Base-by-base conservation (phyloP, 2,797 vertebrate species). In the Chaetodon trifasciatus region DNA sequence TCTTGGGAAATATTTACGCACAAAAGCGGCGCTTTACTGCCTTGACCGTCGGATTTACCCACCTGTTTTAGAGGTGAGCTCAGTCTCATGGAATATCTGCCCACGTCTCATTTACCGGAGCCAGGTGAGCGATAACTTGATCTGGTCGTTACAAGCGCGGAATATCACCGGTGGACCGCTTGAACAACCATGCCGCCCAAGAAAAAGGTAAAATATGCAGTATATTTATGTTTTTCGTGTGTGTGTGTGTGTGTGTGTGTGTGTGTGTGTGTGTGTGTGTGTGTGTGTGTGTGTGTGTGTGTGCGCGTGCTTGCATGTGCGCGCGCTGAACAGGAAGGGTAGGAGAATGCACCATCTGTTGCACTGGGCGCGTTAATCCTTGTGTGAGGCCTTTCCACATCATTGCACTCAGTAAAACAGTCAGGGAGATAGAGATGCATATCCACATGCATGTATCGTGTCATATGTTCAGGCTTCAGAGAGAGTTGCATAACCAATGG, bases 321-420 rank as follows among this genome's bases (percentile, higher is more conserved):
- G 76, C 47, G 79, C 7, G 63, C 28, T 40, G 78, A 56, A 83
- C 90, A 86, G 89, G 89, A 90, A 88, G 88, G 73, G 76, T 82
- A 78, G 79, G 88, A 81, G 90, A 87, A 88, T 67, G 84, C 88
- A 78, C 94, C 95, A 95, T 96, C 94, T 95, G 94, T 93, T 94
- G 93, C 91, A 81, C 83, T 81, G 82, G 66, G 90, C 81, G 90
- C 81, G 78, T 81, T 96, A 95, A 95, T 96, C 95, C 92, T 78
- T 74, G 85, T 68, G 92, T 90, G 92, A 84, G 92, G 92, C 91
- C 89, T 89, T 90, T 94, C 91, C 88, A 81, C 88, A 85, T 92
- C 91, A 71, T 13, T 89, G 90, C 89, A 52, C 90, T 83, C 73
- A 65, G 71, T 86, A 16, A 69, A 63, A 35, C 70, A 60, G 72